phyloP scores from a whole-genome alignment of 2,113 vertebrate species.

The Spermophilus dauricus region DNA sequence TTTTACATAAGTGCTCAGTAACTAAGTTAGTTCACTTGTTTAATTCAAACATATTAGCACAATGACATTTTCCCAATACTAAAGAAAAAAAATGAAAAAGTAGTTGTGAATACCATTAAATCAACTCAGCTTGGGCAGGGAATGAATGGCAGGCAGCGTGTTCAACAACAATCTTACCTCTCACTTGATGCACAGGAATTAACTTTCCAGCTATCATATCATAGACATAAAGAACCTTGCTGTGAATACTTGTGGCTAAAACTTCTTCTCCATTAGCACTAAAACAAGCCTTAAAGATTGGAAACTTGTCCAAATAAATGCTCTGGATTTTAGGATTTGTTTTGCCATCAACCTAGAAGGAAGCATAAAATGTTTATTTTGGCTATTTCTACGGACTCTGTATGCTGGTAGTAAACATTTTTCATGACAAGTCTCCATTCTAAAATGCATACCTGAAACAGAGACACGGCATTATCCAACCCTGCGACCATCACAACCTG shows the following conservation, averaged over 20 bases:
- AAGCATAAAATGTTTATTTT: constrained; percentile 50
- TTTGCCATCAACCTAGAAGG: constrained; percentile 95
- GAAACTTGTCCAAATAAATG: constrained; percentile 95
- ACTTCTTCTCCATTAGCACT: constrained; percentile 93
- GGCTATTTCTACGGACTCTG: constrained; percentile 10
- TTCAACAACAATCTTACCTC: constrained; percentile 89
- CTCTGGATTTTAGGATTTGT: constrained; percentile 97
- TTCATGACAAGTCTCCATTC: background rate
- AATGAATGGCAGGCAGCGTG: accelerated
- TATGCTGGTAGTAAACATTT: background rate
- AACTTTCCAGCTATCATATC: constrained; percentile 97
- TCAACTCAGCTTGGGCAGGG: background rate
- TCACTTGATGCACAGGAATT: constrained; percentile 90
- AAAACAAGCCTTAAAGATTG: constrained; percentile 93
- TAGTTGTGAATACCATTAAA: background rate
- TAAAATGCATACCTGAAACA: constrained; percentile 94
- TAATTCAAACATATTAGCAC: background rate
- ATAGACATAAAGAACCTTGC: constrained; percentile 96
- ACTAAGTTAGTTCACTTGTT: background rate
- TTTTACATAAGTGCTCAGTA: background rate
- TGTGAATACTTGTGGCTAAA: constrained; percentile 93
- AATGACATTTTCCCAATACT: background rate
- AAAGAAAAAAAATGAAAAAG: background rate
- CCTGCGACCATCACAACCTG: constrained; percentile 97
- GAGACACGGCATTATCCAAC: constrained; percentile 91